Base-by-base conservation (phyloP, 2,113 vertebrate genomes). In the Myiozetetes cayanensis region DNA sequence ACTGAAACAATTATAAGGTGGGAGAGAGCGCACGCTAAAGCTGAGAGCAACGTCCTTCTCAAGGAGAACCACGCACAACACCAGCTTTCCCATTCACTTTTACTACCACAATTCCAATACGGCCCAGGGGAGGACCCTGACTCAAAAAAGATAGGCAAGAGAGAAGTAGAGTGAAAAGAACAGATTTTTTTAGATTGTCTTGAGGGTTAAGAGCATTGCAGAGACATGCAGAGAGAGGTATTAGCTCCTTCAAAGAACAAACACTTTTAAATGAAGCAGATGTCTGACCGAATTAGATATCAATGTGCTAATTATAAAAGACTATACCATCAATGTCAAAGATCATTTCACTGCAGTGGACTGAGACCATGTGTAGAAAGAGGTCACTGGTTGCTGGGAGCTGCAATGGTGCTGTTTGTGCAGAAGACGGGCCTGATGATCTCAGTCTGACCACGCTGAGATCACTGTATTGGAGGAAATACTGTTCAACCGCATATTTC, bases 81-180 rank as follows among this genome's bases (percentile, higher is more conserved):
- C 8, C 35, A 30, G 25, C 14, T 44, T 49, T 70, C 27, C 37
- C 33, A 59, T 23, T 49, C 63, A 8, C 16, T 39, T 43, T 44
- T 43, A 65, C 41, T 49, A 49, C 16, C 44, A 61, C 37, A 67
- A 9, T 33, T 55, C 62, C 23, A 47, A 35, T 43, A 49, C 0
- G 1, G 43, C 43, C n/a, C 14, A 27, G 0, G 1, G 46, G 12
- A n/a, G 20, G 6, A 86, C 10, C 10, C 7, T 0, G 2, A 2
- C 49, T 61, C 19, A 50, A 55, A 83, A 90, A 19, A 84, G 20
- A 58, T 6, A 53, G 49, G 41, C 44, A 70, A 79, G 41, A 84
- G 35, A 37, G 59, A 87, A 66, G 28, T 5, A 44, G 0, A 67
- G 25, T n/a, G 31, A 53, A 59, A 13, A 61, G 15, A 78, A 22